Evolutionary conservation across 2,113 vertebrate genomes (phyloP), one percentile per base, ranked within the genome.

Genomic region (Anhinga rufa): DNA sequence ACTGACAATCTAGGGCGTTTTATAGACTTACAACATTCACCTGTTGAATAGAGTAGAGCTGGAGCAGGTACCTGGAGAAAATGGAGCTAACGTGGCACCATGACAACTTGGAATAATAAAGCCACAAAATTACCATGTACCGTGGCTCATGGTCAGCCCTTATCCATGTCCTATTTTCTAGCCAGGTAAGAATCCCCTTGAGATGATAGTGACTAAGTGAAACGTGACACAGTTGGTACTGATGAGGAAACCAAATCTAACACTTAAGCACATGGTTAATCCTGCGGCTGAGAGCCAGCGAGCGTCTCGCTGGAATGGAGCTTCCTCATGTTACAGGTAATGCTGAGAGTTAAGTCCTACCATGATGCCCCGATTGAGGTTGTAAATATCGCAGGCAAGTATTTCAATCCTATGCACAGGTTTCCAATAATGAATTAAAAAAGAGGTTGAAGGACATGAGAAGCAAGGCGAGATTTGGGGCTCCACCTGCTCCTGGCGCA

Each of bases 291-390:
- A 40, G 38, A 54, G 44, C 10, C 22, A 36, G n/a, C 1, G 7
- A 34, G 17, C 0, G 15, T 46, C 70, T 17, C 3, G 0, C 42
- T 12, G 62, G 44, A 28, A 31, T 0, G 3, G n/a, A 69, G 48
- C 21, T 64, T 42, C 71, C 62, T 90, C 12, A 1, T 4, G 31
- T 82, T 58, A 77, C 77, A 76, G 49, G 58, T 11, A 17, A 32
- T 0, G 10, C 22, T 40, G 36, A 61, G 19, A 66, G 4, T 8
- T 44, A 7, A 32, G 14, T 17, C 22, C 15, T 7, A 32, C 54
- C 58, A 24, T 2, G 0, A 3, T 11, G 28, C 28, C 12, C 36
- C 1, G 0, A 10, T 4, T 46, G 18, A 28, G 21, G 25, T 2
- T 15, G 26, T 22, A 26, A 64, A 28, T 15, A 16, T 5, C 19